These are phyloP conservation scores for Triplophysa yarkandensis DNA, from an alignment of 2,797 vertebrate species.

Conservation along the genomic window DNA sequence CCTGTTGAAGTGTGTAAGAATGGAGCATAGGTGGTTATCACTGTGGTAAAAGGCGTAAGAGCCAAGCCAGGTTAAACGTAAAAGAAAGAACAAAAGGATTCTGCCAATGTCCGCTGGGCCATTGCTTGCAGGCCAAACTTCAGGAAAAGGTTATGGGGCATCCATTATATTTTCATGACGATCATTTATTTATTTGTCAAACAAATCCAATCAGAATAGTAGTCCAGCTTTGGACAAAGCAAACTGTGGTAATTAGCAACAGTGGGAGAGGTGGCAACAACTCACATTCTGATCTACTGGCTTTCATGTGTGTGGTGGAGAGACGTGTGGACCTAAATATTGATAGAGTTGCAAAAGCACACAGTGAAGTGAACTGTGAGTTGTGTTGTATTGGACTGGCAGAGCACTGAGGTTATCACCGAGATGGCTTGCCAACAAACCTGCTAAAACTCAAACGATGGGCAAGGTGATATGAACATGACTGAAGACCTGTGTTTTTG, in stretches of 20 bases:
- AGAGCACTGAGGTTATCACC: conserved; percentile 35
- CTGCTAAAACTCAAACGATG: conserved; percentile 1
- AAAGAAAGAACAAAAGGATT: conserved; percentile 67
- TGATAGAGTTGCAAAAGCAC: conserved; percentile 59
- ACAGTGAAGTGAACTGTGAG: conserved; percentile 63
- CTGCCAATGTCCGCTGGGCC: conserved; percentile 62
- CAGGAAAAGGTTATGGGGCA: conserved; percentile 70
- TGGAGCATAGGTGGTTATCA: conserved; percentile 51
- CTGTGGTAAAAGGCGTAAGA: conserved; percentile 25
- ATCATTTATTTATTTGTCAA: conserved; percentile 83
- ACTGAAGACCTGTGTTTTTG: background rate
- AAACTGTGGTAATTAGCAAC: conserved; percentile 80
- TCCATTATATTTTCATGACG: conserved; percentile 78
- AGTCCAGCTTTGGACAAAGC: conserved; percentile 68
- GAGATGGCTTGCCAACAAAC: conserved; percentile 34
- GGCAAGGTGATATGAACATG: conserved; percentile 7
- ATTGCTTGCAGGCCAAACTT: conserved; percentile 63
- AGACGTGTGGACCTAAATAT: conserved; percentile 67
- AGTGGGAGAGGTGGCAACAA: conserved; percentile 78
- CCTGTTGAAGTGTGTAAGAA: conserved; percentile 19
- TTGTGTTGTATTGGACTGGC: conserved; percentile 42
- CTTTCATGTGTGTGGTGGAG: conserved; percentile 70
- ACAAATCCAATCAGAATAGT: conserved; percentile 79
- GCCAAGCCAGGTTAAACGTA: conserved; percentile 63
- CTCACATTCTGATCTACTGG: conserved; percentile 66